Percentiles rank a stretch among this genome's conserved stretches.
Evolutionary conservation across 2,888 invertebrate species (phyloP).

Genomic region (Alloplasta piceator): DNA sequence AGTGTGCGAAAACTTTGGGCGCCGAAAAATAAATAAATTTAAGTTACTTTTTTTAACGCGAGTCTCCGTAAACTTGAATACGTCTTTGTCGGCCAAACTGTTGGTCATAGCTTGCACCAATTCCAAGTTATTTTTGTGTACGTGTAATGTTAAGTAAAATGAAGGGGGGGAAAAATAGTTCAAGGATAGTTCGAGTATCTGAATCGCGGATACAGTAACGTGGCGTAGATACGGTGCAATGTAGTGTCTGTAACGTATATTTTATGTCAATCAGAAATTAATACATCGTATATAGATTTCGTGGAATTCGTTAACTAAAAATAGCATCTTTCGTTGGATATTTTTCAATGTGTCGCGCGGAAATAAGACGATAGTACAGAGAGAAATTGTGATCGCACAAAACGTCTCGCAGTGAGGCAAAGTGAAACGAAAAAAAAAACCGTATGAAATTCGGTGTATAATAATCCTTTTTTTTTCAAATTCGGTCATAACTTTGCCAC

Average conservation of each 20-base stretch:
- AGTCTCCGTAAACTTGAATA: too few species aligned
- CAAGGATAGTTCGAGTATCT: too few species aligned
- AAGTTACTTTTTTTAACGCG: too few species aligned
- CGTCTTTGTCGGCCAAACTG: too few species aligned
- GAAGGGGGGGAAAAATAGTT: too few species aligned
- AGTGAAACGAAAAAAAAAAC: conserved; percentile 22
- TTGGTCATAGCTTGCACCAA: too few species aligned
- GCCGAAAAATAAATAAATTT: too few species aligned
- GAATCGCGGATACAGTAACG: too few species aligned
- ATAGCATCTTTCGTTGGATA: conserved; percentile 61
- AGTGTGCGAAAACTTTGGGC: too few species aligned
- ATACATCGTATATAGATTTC: conserved; percentile 70
- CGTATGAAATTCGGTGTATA: conserved; percentile 13
- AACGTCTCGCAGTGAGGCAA: conserved; percentile 19
- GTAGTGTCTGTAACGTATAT: conserved; percentile 70
- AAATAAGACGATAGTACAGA: conserved; percentile 34
- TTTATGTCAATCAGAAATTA: conserved; percentile 72
- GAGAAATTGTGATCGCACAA: conserved; percentile 32
- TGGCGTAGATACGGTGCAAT: too few species aligned
- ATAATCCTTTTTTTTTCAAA: conserved; percentile 20
- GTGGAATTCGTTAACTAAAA: conserved; percentile 69
- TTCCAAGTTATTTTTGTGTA: too few species aligned
- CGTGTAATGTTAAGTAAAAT: too few species aligned
- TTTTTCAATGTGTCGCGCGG: conserved; percentile 1
- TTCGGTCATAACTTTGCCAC: conserved; percentile 48